Evolutionary conservation across 2,888 invertebrate species (phyloP).

Genomic region (Lamellibrachia columna): DNA sequence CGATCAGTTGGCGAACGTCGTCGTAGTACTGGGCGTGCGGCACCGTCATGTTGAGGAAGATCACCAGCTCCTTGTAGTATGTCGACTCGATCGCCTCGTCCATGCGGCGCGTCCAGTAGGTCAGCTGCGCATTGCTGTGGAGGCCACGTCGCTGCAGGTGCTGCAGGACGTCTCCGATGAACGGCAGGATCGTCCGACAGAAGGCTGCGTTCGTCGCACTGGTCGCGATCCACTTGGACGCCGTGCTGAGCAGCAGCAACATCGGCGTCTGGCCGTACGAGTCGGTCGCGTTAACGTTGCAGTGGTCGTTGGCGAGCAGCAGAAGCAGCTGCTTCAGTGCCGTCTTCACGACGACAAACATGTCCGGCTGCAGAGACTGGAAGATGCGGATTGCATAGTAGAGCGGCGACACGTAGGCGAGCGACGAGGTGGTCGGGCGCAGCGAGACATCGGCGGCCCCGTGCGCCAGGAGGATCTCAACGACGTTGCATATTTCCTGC

Average conservation of each 20-base stretch:
- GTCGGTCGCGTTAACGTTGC: slow-evolving; percentile 41
- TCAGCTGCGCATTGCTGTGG: slow-evolving; percentile 38
- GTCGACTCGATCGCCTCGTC: slow-evolving; percentile 42
- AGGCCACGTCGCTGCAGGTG: slow-evolving; percentile 41
- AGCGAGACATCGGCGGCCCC: slow-evolving; percentile 40
- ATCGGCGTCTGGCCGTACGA: slow-evolving; percentile 41
- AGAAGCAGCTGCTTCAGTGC: slow-evolving; percentile 42
- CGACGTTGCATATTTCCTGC: slow-evolving; percentile 42
- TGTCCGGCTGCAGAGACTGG: slow-evolving; percentile 45
- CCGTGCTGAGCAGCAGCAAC: slow-evolving; percentile 38
- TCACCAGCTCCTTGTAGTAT: slow-evolving; percentile 43
- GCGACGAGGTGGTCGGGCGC: slow-evolving; percentile 27
- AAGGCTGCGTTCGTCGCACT: slow-evolving; percentile 38
- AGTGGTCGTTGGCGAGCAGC: slow-evolving; percentile 41
- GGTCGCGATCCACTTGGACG: slow-evolving; percentile 39
- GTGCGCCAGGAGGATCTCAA: slow-evolving; percentile 41
- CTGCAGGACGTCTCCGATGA: slow-evolving; percentile 39
- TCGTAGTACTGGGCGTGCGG: slow-evolving; percentile 37
- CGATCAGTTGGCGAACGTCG: slow-evolving; percentile 35
- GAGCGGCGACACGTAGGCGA: slow-evolving; percentile 41
- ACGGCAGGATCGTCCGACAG: slow-evolving; percentile 41
- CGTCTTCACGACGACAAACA: slow-evolving; percentile 44
- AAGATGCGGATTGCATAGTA: slow-evolving; percentile 46
- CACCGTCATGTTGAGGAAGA: slow-evolving; percentile 40
- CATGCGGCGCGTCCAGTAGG: slow-evolving; percentile 43